Conservation (phyloP, 2,888 invertebrate genomes). For the Timandra comae region DNA sequence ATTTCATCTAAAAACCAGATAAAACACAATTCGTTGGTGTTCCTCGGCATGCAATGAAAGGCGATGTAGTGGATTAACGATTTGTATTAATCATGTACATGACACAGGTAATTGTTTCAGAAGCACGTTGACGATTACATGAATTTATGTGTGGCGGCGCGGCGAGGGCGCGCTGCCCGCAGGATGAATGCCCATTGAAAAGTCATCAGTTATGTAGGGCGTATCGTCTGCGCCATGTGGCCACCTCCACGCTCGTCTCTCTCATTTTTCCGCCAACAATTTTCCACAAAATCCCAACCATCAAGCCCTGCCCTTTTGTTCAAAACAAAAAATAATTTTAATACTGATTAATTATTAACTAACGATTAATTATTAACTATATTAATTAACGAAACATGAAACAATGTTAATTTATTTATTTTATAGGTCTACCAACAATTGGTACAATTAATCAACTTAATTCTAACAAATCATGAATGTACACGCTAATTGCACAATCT, state of each 20-base stretch:
- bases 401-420: no score
- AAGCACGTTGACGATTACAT: conserved; percentile 38
- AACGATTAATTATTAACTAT: no score
- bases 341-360: no score
- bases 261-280: conserved; percentile 66
- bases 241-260: conserved; percentile 44
- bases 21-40: no score
- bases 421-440: no score
- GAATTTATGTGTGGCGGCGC: conserved; percentile 39
- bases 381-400: no score
- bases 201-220: conserved; percentile 74
- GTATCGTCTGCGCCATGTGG: conserved; percentile 70
- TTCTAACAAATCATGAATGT: no score
- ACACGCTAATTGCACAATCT: no score
- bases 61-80: conserved; percentile 9
- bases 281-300: conserved; percentile 59
- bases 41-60: no score
- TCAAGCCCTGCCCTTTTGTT: conserved; percentile 49
- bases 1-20: no score
- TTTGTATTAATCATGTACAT: conserved; percentile 19
- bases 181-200: conserved; percentile 73
- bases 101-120: conserved; percentile 40
- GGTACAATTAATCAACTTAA: no score
- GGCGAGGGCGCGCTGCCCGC: conserved; percentile 39
- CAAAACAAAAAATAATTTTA: conserved; percentile 45